These are phyloP conservation scores for Takifugu rubripes DNA, from an alignment of 2,797 vertebrate genomes.

Conservation along the genomic window DNA sequence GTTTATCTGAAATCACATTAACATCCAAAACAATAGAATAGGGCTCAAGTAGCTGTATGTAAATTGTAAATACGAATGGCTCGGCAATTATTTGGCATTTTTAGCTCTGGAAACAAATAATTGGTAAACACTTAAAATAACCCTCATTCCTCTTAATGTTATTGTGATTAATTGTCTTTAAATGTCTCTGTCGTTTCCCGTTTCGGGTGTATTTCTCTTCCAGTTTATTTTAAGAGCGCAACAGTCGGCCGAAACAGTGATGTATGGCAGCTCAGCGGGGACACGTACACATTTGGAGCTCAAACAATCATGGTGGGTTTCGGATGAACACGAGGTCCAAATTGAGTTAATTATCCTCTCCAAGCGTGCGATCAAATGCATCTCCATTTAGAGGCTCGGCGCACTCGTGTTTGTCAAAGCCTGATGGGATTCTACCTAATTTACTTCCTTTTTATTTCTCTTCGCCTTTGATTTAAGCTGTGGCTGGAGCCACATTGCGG, in stretches of 20 bases:
- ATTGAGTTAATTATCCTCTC: conserved; percentile 34
- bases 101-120: conserved; percentile 1
- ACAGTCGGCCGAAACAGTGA: background rate
- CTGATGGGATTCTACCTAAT: conserved; percentile 1
- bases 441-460: background rate
- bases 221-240: too few relatives aligned
- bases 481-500: background rate
- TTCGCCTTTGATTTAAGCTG: conserved; percentile 5
- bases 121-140: background rate
- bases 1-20: too few relatives aligned
- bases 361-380: conserved; percentile 11
- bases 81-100: background rate
- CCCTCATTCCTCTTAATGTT: too few relatives aligned
- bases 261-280: background rate
- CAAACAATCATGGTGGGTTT: conserved; percentile 20
- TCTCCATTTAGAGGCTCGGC: conserved; percentile 21
- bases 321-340: conserved; percentile 10
- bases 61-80: background rate
- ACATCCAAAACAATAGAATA: too few relatives aligned
- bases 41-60: background rate
- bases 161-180: too few relatives aligned
- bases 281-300: conserved; percentile 11
- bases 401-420: conserved; percentile 12
- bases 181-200: too few relatives aligned
- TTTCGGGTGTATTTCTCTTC: too few relatives aligned